phyloP scores from a whole-genome alignment of 53 echinoderm and acorn worm genomes.

The Mesocentrotus franciscanus region DNA sequence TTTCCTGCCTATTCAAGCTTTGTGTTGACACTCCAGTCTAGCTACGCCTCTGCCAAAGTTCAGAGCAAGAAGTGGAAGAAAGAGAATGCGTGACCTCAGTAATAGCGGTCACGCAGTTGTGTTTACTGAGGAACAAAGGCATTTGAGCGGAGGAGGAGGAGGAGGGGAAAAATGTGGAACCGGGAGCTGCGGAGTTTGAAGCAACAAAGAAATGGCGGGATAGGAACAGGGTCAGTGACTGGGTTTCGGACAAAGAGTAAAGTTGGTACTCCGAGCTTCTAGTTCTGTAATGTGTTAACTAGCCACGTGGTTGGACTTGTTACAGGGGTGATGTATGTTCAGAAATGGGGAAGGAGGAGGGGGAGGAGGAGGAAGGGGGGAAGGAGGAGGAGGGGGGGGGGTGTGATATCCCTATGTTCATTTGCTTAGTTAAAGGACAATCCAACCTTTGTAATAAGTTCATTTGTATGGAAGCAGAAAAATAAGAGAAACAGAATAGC shows the following conservation, averaged over 20 bases:
- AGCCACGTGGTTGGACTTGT: background rate
- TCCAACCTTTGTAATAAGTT: no score
- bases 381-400: background rate
- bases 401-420: background rate
- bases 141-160: slow-evolving; percentile 3
- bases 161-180: background rate
- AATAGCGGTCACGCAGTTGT: slow-evolving; percentile 49
- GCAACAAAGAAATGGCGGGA: slow-evolving; percentile 51
- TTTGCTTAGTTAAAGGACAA: no score
- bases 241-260: slow-evolving; percentile 15
- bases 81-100: slow-evolving; percentile 39
- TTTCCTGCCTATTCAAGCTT: slow-evolving; percentile 7
- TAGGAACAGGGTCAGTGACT: slow-evolving; percentile 53
- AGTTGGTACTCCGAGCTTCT: background rate
- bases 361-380: background rate
- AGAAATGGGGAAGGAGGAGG: background rate
- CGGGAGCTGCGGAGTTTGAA: background rate
- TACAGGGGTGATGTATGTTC: background rate
- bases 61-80: background rate
- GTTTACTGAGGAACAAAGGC: slow-evolving; percentile 38
- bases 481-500: no score
- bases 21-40: slow-evolving; percentile 28
- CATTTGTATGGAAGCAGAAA: no score
- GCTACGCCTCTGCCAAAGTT: slow-evolving; percentile 23
- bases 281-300: background rate